phyloP scores from a whole-genome alignment of 2,888 invertebrate genomes.

The Volucella bombylans region DNA sequence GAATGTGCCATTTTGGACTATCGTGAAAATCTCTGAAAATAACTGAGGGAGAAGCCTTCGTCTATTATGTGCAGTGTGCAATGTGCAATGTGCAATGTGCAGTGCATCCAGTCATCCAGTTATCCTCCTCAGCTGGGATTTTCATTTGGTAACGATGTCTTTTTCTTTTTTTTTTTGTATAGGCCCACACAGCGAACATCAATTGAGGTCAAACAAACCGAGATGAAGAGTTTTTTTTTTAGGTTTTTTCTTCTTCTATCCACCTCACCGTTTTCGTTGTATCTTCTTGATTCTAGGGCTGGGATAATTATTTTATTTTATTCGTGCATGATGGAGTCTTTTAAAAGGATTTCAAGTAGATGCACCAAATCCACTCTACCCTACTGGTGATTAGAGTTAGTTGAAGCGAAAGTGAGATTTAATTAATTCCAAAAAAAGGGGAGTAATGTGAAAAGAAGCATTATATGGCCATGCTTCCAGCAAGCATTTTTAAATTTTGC shows the following conservation, averaged over 20 bases:
- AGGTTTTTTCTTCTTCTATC: not conserved
- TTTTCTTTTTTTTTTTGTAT: slow-evolving; percentile 32
- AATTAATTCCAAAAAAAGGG: slow-evolving; percentile 36
- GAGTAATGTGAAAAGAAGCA: not conserved
- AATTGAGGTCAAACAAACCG: slow-evolving; percentile 71
- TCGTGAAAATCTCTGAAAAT: slow-evolving; percentile 30
- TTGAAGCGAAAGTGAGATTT: slow-evolving; percentile 49
- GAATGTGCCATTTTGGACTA: slow-evolving; percentile 50
- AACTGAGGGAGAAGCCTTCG: slow-evolving; percentile 7
- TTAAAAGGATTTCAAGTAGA: slow-evolving; percentile 52
- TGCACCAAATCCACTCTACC: slow-evolving; percentile 7
- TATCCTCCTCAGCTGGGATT: slow-evolving; percentile 29
- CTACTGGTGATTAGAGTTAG: slow-evolving; percentile 45
- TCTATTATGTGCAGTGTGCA: slow-evolving; percentile 45
- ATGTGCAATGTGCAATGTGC: slow-evolving; percentile 44
- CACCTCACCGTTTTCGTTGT: slow-evolving; percentile 4
- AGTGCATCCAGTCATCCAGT: slow-evolving; percentile 53
- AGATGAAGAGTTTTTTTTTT: slow-evolving; percentile 38
- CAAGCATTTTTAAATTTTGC: too few species aligned
- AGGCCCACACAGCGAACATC: slow-evolving; percentile 46
- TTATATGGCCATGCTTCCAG: too few species aligned
- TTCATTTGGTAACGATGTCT: slow-evolving; percentile 52
- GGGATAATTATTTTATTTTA: slow-evolving; percentile 68
- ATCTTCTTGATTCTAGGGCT: slow-evolving; percentile 33
- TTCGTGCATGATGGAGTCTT: slow-evolving; percentile 40